Evolutionary conservation across 2,797 vertebrate species (phyloP).

Genomic region (Bucorvus abyssinicus): DNA sequence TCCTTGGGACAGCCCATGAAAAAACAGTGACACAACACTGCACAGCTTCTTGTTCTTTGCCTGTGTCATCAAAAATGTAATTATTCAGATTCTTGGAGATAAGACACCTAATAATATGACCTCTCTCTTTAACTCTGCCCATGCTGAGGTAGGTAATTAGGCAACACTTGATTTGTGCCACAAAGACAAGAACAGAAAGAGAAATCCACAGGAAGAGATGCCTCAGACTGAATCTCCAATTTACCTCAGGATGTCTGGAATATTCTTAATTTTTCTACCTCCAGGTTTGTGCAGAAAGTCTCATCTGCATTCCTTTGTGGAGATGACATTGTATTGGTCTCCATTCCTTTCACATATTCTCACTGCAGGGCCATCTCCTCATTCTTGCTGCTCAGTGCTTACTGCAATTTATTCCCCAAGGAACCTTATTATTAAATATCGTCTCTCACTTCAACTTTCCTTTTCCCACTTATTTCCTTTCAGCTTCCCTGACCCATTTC

Average conservation of each 20-base stretch:
- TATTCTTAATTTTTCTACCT: background rate
- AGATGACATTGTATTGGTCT: background rate
- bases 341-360: background rate
- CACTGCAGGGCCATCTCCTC: background rate
- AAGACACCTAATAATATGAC: background rate
- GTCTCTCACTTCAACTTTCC: background rate
- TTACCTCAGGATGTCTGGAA: background rate
- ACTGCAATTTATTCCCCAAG: background rate
- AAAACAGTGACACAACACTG: background rate
- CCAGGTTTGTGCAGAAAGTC: background rate
- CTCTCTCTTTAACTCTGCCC: background rate
- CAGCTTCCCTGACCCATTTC: background rate
- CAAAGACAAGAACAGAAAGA: slow-evolving; percentile 24
- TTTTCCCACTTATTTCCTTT: background rate
- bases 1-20: background rate
- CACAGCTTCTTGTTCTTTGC: background rate
- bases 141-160: slow-evolving; percentile 36
- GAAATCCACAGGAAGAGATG: slow-evolving; percentile 6
- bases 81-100: background rate
- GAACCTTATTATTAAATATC: background rate
- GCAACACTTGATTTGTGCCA: background rate
- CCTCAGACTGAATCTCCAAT: slow-evolving; percentile 3
- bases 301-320: slow-evolving; percentile 31
- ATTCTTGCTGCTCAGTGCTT: background rate
- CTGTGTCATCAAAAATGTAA: slow-evolving; percentile 27